Base-by-base conservation (phyloP, 2,113 vertebrate species). In the Malurus elegans region DNA sequence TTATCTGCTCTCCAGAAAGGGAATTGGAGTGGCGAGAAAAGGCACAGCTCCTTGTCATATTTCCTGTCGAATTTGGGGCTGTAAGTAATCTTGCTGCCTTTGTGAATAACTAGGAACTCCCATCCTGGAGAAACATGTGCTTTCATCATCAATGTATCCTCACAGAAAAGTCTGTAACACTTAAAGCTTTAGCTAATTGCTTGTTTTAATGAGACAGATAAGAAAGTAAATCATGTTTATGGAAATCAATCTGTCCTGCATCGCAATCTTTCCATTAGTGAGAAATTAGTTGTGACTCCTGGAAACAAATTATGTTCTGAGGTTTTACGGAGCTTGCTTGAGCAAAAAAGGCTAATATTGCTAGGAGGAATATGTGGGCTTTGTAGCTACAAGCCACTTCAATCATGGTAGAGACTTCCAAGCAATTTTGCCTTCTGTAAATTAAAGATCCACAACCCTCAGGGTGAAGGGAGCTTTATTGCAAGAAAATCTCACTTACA, bases 201-300 rank as follows among this genome's bases (percentile, higher is more conserved):
- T 80, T 86, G 38, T 51, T 88, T 83, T 83, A 86, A 79, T 71
- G 82, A 96, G 66, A 91, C 5, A 93, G 51, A 66, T 50, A 94
- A 73, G 19, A 90, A 64, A 90, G 57, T 69, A 91, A 93, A 91
- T 90, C 84, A n/a, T 53, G 84, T 88, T 90, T 78, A 80, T 56
- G 75, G 82, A 88, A 92, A 69, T 83, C 70, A 93, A 88, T 88
- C 32, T 83, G 23, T 83, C 62, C 45, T 79, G 56, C 18, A 12
- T 65, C 0, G 0, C 31, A 62, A 29, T 90, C 42, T 54, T 73
- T 61, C 62, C 42, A 45, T 90, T 67, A 75, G 58, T 79, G 65
- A 79, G 73, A 96, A 91, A 92, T 94, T 36, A 76, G 67, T 76
- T 78, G 23, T 44, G 51, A 83, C 66, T 85, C 31, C 75, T 64